Base-by-base conservation (phyloP, 2,888 invertebrate genomes). In the Abrostola tripartita region DNA sequence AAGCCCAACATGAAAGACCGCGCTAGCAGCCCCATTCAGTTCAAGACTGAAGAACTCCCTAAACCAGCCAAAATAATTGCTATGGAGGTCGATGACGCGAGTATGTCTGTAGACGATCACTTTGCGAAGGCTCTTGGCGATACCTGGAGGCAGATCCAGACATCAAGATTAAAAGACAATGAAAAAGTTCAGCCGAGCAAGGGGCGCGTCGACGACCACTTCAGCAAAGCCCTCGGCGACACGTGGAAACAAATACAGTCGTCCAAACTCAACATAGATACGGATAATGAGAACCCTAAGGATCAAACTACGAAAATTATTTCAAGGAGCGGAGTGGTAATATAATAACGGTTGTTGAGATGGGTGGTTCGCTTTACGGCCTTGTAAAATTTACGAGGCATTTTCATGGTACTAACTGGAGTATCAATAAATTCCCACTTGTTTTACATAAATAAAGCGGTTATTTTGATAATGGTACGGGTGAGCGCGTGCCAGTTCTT, bases 111-210 rank as follows among this genome's bases (percentile, higher is more conserved):
- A 51, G 98, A 98, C 91, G 98, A 98, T 87, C 98, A 98, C 88
- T 98, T 98, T 92, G 98, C 98, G 40, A 98, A 98, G 93, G 98
- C 98, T 0, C 93, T 98, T 52, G 97, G 97, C 37, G 97, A 97
- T 85, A 98, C 98, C 0, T 98, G 98, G 98, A 95, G 95, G 71
- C 96, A 96, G 88, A 92, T 97, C 68, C 96, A 97, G 85, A 96
- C 96, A 64, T 96, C 96, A 37, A 95, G 95, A 52, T 83, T 92
- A 85, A 95, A 95, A 86, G 93, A 92, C 66, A 89, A 74, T 42
- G 90, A 95, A 47, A 91, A 90, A 74, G 74, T 83, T 47, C 87
- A 89, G 65, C 81, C 88, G 1, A 86, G 82, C 50, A 91, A 87
- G 71, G 89, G 88, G 40, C 90, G 88, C 24, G 98, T 98, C 58